Evolutionary conservation across 2,888 invertebrate genomes (phyloP).

Genomic region (Ptilodon capucinus): DNA sequence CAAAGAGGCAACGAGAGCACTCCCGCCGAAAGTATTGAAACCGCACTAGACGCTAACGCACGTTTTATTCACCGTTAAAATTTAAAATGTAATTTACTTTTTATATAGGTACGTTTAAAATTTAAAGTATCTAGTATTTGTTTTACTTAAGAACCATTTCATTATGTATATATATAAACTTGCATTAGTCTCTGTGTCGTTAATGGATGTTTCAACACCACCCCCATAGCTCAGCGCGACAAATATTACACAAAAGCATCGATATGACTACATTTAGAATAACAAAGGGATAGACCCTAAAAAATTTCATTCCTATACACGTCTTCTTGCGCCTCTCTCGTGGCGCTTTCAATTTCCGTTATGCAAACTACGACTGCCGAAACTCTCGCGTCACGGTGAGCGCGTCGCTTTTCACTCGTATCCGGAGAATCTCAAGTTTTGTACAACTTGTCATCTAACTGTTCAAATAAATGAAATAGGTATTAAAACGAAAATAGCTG

Average conservation of each 20-base stretch:
- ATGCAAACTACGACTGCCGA: background rate
- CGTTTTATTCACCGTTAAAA: background rate
- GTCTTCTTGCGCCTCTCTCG: background rate
- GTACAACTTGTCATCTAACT: conserved; percentile 4
- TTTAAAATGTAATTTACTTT: background rate
- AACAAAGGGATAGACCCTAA: too few relatives aligned
- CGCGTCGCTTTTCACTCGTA: conserved; percentile 1
- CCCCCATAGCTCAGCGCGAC: too few relatives aligned
- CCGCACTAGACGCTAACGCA: background rate
- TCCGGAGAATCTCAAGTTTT: conserved; percentile 11
- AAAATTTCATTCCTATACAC: too few relatives aligned
- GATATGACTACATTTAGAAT: too few relatives aligned
- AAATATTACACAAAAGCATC: too few relatives aligned
- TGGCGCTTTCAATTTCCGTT: background rate
- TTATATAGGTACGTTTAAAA: background rate
- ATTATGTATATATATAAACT: too few relatives aligned
- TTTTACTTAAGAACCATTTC: too few relatives aligned
- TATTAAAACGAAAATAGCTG: conserved; percentile 7
- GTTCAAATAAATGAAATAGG: conserved; percentile 6
- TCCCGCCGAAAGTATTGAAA: background rate
- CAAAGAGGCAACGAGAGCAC: conserved; percentile 47
- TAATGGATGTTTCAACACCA: too few relatives aligned
- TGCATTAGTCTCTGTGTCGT: too few relatives aligned
- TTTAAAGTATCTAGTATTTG: background rate
- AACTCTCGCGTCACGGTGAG: background rate